A percentile compares a stretch with the other conserved stretches of the same genome.
These are phyloP conservation scores for Speoplatyrhinus poulsoni DNA, from an alignment of 2,113 vertebrate genomes.

Conservation along the genomic window DNA sequence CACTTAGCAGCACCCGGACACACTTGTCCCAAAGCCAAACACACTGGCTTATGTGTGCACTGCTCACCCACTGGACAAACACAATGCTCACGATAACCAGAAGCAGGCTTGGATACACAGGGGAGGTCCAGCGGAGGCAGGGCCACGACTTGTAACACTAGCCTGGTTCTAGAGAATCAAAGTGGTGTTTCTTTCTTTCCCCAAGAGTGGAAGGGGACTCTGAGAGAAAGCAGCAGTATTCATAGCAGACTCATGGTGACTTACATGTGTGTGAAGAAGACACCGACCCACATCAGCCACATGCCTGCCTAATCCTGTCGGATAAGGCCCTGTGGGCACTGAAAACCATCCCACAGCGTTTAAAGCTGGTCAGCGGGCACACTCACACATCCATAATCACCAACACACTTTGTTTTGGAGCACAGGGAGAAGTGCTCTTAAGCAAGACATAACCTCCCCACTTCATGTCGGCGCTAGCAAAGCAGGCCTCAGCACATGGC, in stretches of 20 bases:
- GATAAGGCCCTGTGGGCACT: conserved; percentile 6
- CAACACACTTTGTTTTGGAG: neutral
- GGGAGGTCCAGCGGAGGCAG: neutral
- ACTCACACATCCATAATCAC: conserved; percentile 16
- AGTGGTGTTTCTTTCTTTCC: neutral
- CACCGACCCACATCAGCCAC: conserved; percentile 35
- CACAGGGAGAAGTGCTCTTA: neutral
- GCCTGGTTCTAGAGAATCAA: neutral
- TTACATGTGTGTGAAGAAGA: neutral
- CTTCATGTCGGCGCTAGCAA: neutral
- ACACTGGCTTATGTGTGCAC: conserved; percentile 7
- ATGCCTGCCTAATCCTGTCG: conserved; percentile 17
- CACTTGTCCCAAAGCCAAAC: conserved; percentile 35
- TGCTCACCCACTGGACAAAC: conserved; percentile 37
- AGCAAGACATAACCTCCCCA: conserved; percentile 15
- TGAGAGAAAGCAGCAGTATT: neutral
- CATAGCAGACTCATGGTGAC: conserved; percentile 1
- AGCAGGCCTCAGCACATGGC: neutral
- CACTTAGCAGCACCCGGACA: conserved; percentile 5
- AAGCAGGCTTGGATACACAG: conserved; percentile 1
- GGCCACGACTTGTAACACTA: neutral
- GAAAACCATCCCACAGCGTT: conserved; percentile 13
- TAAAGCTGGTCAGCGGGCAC: conserved; percentile 13
- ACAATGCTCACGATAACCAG: conserved; percentile 23
- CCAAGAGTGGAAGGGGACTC: neutral